Percentiles rank a stretch among this genome's conserved stretches.
These are phyloP conservation scores for Hedya salicella DNA, from an alignment of 2,888 invertebrate species.

Conservation along the genomic window DNA sequence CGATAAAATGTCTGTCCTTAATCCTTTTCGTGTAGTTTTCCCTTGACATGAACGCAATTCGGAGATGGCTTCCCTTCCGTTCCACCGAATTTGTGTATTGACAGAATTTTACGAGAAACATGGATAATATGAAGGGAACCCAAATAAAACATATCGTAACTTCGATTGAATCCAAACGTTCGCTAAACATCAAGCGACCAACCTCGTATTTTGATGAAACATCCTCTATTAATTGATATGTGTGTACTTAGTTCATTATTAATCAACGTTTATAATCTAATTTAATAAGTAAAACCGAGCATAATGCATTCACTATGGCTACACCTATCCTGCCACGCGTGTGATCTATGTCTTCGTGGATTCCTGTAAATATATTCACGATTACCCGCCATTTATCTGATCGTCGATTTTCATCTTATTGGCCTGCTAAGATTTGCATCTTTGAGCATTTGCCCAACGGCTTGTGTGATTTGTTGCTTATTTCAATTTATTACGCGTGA, in stretches of 20 bases:
- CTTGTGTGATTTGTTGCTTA: conserved; percentile 56
- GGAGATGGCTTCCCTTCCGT: conserved; percentile 24
- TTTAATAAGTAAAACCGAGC: not conserved
- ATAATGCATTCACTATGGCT: conserved; percentile 3
- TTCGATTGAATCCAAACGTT: not conserved
- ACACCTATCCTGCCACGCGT: not conserved
- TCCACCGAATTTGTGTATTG: conserved; percentile 27
- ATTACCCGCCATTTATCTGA: conserved; percentile 15
- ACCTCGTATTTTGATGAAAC: not conserved
- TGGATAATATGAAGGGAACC: conserved; percentile 9
- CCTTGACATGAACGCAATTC: conserved; percentile 24
- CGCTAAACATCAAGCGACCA: not conserved
- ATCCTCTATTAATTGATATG: not conserved
- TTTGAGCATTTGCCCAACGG: conserved; percentile 50
- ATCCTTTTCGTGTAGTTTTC: conserved; percentile 37
- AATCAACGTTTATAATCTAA: not conserved
- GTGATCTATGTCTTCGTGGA: not conserved
- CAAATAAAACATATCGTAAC: conserved; percentile 16
- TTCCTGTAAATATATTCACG: conserved; percentile 8
- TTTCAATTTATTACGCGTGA: conserved; percentile 58
- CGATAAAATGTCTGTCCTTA: conserved; percentile 34
- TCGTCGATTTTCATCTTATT: conserved; percentile 32
- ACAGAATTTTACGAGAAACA: conserved; percentile 22
- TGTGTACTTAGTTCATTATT: not conserved
- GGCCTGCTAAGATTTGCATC: conserved; percentile 26